Conservation (phyloP, 2,888 invertebrate genomes). For the Lochmaea capreae region DNA sequence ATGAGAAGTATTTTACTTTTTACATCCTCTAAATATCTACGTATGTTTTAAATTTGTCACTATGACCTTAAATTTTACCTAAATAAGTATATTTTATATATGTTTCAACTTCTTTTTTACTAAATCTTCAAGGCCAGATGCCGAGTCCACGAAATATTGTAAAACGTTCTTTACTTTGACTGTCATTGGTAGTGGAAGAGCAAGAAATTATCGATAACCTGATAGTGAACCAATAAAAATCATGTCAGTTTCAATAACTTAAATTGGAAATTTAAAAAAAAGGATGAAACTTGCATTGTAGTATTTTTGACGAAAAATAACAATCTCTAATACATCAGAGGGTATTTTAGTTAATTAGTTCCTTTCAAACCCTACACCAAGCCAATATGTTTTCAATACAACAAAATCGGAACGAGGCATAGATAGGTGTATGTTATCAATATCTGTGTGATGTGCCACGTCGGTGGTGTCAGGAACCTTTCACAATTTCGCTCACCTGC, state of each 20-base stretch:
- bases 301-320: background rate
- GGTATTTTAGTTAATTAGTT: constrained; percentile 22
- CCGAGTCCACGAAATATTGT: too few relatives aligned
- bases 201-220: background rate
- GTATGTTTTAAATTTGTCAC: too few relatives aligned
- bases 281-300: background rate
- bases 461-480: constrained; percentile 44
- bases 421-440: constrained; percentile 38
- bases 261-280: too few relatives aligned
- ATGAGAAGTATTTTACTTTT: too few relatives aligned
- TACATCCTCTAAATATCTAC: too few relatives aligned
- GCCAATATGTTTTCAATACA: constrained; percentile 32
- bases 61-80: too few relatives aligned
- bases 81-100: too few relatives aligned
- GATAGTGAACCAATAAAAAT: background rate
- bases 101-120: too few relatives aligned
- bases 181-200: background rate
- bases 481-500: constrained; percentile 44
- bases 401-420: constrained; percentile 30
- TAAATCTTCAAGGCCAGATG: too few relatives aligned
- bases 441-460: constrained; percentile 35
- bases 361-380: constrained; percentile 17
- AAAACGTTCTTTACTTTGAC: background rate
- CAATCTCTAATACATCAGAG: background rate
- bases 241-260: background rate